These are phyloP conservation scores for Tetramorium bicarinatum DNA, from an alignment of 2,888 invertebrate genomes.

Conservation along the genomic window DNA sequence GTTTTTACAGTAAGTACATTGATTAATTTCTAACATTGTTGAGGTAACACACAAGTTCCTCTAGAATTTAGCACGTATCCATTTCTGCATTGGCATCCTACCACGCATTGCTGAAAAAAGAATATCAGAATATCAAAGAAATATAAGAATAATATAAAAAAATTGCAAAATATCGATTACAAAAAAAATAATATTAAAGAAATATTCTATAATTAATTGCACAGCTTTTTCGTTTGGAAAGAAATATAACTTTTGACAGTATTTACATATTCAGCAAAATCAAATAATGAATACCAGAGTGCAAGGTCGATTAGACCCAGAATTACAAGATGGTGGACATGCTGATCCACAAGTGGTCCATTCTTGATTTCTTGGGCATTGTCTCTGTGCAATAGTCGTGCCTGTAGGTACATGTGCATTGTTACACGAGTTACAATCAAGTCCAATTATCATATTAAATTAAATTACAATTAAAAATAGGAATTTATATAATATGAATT, in stretches of 20 bases:
- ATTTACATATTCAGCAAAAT: slow-evolving; percentile 43
- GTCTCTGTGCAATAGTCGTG: background rate
- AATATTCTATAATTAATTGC: background rate
- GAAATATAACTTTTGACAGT: background rate
- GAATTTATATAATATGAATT: background rate
- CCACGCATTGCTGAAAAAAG: slow-evolving; percentile 60
- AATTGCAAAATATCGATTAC: background rate
- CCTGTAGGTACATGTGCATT: background rate
- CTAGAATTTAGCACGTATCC: slow-evolving; percentile 27
- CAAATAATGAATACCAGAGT: slow-evolving; percentile 37
- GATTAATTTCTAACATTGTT: slow-evolving; percentile 45
- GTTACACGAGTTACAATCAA: background rate
- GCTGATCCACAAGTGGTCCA: slow-evolving; percentile 48
- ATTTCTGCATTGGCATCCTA: slow-evolving; percentile 59
- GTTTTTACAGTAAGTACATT: background rate
- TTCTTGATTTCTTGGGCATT: slow-evolving; percentile 15
- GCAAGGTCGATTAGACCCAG: accelerated
- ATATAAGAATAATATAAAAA: background rate
- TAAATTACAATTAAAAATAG: background rate
- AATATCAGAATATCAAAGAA: background rate
- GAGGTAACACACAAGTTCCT: slow-evolving; percentile 26
- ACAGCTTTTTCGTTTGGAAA: background rate
- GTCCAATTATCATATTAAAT: background rate
- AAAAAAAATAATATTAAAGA: background rate
- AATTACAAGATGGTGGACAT: slow-evolving; percentile 47